These are phyloP conservation scores for Caretta caretta DNA, from an alignment of 2,113 vertebrate genomes.

Conservation along the genomic window DNA sequence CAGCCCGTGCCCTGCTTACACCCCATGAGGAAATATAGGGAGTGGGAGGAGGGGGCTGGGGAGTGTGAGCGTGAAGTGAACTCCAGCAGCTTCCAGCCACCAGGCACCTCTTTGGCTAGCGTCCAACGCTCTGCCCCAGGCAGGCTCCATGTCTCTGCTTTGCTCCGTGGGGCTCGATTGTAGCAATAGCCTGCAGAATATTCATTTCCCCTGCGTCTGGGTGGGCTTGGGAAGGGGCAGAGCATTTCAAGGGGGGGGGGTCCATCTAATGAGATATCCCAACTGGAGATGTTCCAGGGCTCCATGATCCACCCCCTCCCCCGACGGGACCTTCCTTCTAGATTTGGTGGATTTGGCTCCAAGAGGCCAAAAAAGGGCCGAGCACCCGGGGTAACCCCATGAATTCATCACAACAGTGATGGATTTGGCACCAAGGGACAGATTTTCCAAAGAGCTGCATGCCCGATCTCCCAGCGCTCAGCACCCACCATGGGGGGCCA, in stretches of 20 bases:
- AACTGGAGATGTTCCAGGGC: background rate
- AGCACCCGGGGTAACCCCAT: background rate
- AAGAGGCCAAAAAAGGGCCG: background rate
- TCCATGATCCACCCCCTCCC: background rate
- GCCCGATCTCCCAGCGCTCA: background rate
- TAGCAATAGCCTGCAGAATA: background rate
- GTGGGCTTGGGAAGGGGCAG: background rate
- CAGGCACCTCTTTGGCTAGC: background rate
- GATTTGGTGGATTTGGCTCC: background rate
- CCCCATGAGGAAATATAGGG: too few relatives aligned
- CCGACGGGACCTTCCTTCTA: background rate
- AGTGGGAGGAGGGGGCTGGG: too few relatives aligned
- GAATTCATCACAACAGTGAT: too few relatives aligned
- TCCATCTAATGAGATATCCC: background rate
- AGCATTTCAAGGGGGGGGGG: background rate
- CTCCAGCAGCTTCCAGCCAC: background rate
- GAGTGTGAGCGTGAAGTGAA: background rate
- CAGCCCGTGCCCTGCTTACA: too few relatives aligned
- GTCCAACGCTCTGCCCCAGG: background rate
- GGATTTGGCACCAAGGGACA: background rate
- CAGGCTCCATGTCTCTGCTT: background rate
- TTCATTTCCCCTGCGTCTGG: background rate
- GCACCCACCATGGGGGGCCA: background rate
- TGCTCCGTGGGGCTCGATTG: background rate
- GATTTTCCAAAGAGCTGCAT: background rate